Evolutionary conservation across 2,113 vertebrate species (phyloP).

Genomic region (Poicephalus meyeri): DNA sequence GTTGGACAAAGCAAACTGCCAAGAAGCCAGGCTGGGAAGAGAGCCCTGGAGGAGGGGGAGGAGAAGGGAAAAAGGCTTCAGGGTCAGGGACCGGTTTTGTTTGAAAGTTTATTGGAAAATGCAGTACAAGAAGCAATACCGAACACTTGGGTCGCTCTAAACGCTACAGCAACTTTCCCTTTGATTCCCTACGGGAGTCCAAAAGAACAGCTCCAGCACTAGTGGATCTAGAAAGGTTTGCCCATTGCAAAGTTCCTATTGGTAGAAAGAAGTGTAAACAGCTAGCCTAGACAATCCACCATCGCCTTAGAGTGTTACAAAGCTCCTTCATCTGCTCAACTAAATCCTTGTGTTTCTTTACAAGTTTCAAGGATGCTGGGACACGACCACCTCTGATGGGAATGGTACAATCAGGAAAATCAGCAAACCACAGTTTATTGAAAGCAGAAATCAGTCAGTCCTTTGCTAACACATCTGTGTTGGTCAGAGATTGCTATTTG

Average conservation of each 20-base stretch:
- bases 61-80: background rate
- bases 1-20: background rate
- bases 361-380: background rate
- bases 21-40: background rate
- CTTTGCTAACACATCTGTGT: background rate
- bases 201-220: constrained; percentile 60
- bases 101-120: constrained; percentile 81
- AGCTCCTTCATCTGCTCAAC: constrained; percentile 77
- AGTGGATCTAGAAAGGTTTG: constrained; percentile 50
- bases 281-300: constrained; percentile 73
- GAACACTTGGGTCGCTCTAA: constrained; percentile 69
- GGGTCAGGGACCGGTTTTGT: background rate
- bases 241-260: constrained; percentile 58
- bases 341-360: background rate
- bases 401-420: constrained; percentile 35
- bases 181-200: constrained; percentile 67
- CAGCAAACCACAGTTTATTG: constrained; percentile 50
- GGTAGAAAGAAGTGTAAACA: constrained; percentile 64
- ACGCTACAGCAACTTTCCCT: constrained; percentile 65
- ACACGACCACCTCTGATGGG: constrained; percentile 7
- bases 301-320: constrained; percentile 71
- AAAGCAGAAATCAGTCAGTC: background rate
- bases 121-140: constrained; percentile 79
- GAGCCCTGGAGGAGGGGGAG: background rate
- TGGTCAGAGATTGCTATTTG: background rate